These are phyloP conservation scores for Tolypeutes matacus DNA, from an alignment of 2,797 vertebrate genomes.

Conservation along the genomic window DNA sequence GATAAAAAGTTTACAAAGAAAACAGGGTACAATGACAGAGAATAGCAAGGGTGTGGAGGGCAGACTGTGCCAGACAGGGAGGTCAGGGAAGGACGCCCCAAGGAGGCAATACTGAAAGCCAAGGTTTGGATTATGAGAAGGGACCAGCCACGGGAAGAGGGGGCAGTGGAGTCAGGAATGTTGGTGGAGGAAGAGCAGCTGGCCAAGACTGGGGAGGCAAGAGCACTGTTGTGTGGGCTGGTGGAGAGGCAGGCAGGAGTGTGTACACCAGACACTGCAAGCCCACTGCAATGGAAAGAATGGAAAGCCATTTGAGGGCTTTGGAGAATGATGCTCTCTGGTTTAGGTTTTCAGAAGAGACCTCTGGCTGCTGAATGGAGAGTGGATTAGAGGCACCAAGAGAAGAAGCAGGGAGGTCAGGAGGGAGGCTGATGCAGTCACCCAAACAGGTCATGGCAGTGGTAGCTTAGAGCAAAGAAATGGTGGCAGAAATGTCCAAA, in stretches of 20 bases:
- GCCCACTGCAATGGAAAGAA: background rate
- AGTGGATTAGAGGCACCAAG: background rate
- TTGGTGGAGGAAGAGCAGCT: background rate
- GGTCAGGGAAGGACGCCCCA: too few species aligned
- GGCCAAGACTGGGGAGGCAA: background rate
- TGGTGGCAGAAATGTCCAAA: background rate
- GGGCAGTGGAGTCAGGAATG: background rate
- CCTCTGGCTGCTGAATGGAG: background rate
- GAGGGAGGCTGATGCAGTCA: background rate
- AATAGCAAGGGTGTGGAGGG: too few species aligned
- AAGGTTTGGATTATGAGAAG: background rate
- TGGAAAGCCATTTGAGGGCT: background rate
- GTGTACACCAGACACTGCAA: rapidly evolving
- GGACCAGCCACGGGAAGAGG: background rate
- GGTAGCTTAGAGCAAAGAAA: too few species aligned
- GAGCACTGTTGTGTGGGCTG: background rate
- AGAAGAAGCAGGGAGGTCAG: background rate
- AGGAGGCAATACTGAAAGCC: background rate
- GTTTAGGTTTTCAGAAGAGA: background rate
- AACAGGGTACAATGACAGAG: background rate
- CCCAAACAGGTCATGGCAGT: rapidly evolving
- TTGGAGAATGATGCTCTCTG: background rate
- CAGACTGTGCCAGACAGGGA: rapidly evolving
- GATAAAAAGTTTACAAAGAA: background rate
- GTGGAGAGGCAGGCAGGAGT: background rate